phyloP scores from a whole-genome alignment of 2,113 vertebrate genomes.

The Peromyscus californicus region DNA sequence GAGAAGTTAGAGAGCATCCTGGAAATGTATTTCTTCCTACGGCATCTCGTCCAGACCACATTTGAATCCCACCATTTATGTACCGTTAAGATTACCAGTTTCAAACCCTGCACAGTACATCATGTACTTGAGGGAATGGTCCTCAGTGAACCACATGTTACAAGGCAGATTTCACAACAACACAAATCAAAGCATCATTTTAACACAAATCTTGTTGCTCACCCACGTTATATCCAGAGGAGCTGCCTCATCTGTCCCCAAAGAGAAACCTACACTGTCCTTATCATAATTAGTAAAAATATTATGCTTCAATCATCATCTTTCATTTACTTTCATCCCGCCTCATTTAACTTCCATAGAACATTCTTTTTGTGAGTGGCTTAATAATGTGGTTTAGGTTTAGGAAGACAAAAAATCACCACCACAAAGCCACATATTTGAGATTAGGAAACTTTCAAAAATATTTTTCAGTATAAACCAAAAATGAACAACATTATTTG shows the following conservation, averaged over 20 bases:
- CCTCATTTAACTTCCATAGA: conserved; percentile 38
- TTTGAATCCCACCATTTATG: conserved; percentile 75
- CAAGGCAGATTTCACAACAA: background rate
- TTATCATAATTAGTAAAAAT: conserved; percentile 50
- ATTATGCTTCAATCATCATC: background rate
- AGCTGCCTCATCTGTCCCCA: conserved; percentile 1
- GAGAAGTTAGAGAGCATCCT: conserved; percentile 28
- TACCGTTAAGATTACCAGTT: conserved; percentile 66
- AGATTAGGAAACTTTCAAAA: conserved; percentile 63
- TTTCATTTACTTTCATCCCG: conserved; percentile 43
- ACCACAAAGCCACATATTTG: conserved; percentile 22
- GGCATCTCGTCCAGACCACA: conserved; percentile 66
- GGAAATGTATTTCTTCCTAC: conserved; percentile 41
- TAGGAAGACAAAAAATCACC: conserved; percentile 6
- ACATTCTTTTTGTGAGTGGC: conserved; percentile 40
- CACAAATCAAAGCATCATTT: conserved; percentile 41
- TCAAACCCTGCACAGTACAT: conserved; percentile 69
- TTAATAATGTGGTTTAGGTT: conserved; percentile 21
- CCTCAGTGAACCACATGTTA: conserved; percentile 53
- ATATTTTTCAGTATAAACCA: background rate
- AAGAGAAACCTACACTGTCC: background rate
- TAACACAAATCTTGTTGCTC: conserved; percentile 17
- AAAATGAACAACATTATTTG: background rate
- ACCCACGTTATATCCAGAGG: conserved; percentile 22
- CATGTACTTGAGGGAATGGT: conserved; percentile 64